These are phyloP conservation scores for Leucophenga montana DNA, from an alignment of 2,888 invertebrate species.

Conservation along the genomic window DNA sequence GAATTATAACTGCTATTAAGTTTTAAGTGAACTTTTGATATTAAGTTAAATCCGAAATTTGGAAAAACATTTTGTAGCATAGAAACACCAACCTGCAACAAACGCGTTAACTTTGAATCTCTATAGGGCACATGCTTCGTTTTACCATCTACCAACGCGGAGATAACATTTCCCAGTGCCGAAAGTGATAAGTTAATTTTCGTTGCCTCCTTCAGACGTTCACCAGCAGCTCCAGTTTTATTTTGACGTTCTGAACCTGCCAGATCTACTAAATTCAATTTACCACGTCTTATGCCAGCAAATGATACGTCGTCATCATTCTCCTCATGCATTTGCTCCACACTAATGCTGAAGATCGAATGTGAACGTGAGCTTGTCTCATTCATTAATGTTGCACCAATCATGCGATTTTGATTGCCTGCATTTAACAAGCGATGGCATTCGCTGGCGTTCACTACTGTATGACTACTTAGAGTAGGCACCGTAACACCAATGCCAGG, in stretches of 20 bases:
- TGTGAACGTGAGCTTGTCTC: slow-evolving; percentile 89
- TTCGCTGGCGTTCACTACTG: slow-evolving; percentile 85
- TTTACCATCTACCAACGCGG: slow-evolving; percentile 87
- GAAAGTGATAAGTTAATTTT: slow-evolving; percentile 91
- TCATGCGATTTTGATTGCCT: slow-evolving; percentile 86
- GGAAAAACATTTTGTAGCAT: no score
- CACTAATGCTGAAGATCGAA: slow-evolving; percentile 88
- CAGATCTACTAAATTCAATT: slow-evolving; percentile 90
- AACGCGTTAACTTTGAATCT: slow-evolving; percentile 88
- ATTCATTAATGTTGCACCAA: slow-evolving; percentile 92
- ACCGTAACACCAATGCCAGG: slow-evolving; percentile 75
- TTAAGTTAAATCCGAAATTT: no score
- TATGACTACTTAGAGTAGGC: slow-evolving; percentile 79
- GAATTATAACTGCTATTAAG: no score
- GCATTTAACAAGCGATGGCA: slow-evolving; percentile 83
- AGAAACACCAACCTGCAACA: slow-evolving; percentile 77
- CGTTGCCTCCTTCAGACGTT: slow-evolving; percentile 88
- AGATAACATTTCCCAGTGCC: slow-evolving; percentile 90
- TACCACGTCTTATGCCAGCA: slow-evolving; percentile 70
- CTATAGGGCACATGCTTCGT: slow-evolving; percentile 87
- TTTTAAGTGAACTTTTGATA: no score
- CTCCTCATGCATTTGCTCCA: slow-evolving; percentile 82
- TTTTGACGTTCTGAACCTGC: slow-evolving; percentile 91
- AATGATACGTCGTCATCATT: slow-evolving; percentile 37
- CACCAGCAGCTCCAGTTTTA: slow-evolving; percentile 88